Conservation (phyloP, 2,888 invertebrate species). For the Pedicia rivosa region DNA sequence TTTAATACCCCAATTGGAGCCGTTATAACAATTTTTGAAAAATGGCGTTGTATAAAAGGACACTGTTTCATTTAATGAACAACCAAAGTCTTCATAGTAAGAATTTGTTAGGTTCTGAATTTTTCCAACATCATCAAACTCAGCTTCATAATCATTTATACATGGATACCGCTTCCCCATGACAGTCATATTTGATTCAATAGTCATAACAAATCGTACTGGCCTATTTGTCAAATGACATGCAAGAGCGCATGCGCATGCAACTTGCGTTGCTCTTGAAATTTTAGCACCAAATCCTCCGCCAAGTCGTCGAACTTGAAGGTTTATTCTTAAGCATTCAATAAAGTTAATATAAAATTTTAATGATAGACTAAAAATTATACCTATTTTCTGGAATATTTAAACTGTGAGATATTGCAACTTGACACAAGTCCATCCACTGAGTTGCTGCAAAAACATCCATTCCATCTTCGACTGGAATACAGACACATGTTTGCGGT, state of each 20-base stretch:
- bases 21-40: conserved; percentile 38
- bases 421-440: conserved; percentile 39
- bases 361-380: too few relatives aligned
- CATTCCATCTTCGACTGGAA: conserved; percentile 49
- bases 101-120: conserved; percentile 24
- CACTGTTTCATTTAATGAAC: conserved; percentile 33
- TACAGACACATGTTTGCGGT: conserved; percentile 41
- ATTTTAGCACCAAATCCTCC: conserved; percentile 55
- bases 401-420: conserved; percentile 35
- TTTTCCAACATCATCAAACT: conserved; percentile 41
- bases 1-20: conserved; percentile 37
- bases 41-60: conserved; percentile 25
- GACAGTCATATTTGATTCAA: conserved; percentile 47
- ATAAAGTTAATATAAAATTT: too few relatives aligned
- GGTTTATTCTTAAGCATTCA: conserved; percentile 46
- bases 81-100: conserved; percentile 38
- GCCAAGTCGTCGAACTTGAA: conserved; percentile 46
- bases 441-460: conserved; percentile 45
- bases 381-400: conserved; percentile 39
- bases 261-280: conserved; percentile 37
- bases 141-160: conserved; percentile 40
- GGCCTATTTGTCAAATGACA: conserved; percentile 39
- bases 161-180: conserved; percentile 40
- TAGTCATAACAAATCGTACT: conserved; percentile 41
- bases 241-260: conserved; percentile 47